Base-by-base conservation (phyloP, 2,888 invertebrate genomes). In the Achlya flavicornis region DNA sequence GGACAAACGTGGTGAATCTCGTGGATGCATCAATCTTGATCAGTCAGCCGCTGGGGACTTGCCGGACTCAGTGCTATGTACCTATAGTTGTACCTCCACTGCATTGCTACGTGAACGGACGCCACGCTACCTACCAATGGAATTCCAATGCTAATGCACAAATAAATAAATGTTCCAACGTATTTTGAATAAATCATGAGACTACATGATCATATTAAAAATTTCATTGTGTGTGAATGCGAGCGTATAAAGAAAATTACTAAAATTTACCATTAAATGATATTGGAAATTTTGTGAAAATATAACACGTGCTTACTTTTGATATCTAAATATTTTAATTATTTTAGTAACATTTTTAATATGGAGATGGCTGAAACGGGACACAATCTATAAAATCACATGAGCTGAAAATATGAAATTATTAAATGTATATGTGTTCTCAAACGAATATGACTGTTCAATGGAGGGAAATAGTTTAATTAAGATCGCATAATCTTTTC, bases 11-110 rank as follows among this genome's bases (percentile, higher is more conserved):
- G 76, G 75, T 61, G 72, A 75, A 78, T 80, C 78, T 76, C 74
- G 68, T 78, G 77, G 80, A 85, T 81, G 82, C 89, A 91, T 91
- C 89, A 89, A 91, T 91, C 91, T 91, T 87, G 86, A 87, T 91
- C 90, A 88, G 79, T 53, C 77, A 84, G 80, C 82, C 88, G 74
- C 86, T 65, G 69, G 85, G 88, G 88, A 84, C 33, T 41, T 35
- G 41, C 60, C 77, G 64, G 66, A 67, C 58, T 35, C 58, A 38
- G n/a, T 35, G 8, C 33, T 41, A 26, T 26, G 14, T 43, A n/a
- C n/a, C n/a, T n/a, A 41, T 41, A 60, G 10, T 7, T 12, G 26
- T 26, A 41, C 66, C 69, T 75, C 71, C 73, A 69, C 73, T 80
- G 79, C 80, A 79, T 74, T 72, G 72, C 73, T 77, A 79, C 82